Percentiles rank a stretch among this genome's conserved stretches.
These are phyloP conservation scores for Synanthedon andrenaeformis DNA, from an alignment of 2,888 invertebrate genomes.

Conservation along the genomic window DNA sequence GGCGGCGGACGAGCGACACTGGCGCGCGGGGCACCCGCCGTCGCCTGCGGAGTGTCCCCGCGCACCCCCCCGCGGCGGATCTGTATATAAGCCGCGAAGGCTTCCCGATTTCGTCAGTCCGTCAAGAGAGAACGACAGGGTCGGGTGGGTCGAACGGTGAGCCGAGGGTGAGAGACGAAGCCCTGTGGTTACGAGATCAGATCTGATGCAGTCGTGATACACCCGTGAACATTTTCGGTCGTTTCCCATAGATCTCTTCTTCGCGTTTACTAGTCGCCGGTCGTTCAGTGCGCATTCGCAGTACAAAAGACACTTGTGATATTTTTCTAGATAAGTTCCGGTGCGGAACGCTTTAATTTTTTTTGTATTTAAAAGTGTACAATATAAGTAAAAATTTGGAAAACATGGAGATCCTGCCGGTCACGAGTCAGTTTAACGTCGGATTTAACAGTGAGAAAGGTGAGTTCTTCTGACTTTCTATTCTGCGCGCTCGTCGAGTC, in stretches of 20 bases:
- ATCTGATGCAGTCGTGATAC: constrained; percentile 63
- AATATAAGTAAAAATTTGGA: constrained; percentile 70
- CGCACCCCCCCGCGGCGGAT: constrained; percentile 44
- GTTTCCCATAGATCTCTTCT: constrained; percentile 63
- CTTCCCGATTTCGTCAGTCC: constrained; percentile 58
- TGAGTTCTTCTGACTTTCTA: constrained; percentile 65
- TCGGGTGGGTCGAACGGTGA: constrained; percentile 58
- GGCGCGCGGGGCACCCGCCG: constrained; percentile 58
- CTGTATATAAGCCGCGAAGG: constrained; percentile 59
- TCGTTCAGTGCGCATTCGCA: constrained; percentile 59
- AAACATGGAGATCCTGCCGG: constrained; percentile 85
- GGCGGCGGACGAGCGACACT: constrained; percentile 36
- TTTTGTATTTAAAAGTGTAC: constrained; percentile 62
- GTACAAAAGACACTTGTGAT: constrained; percentile 71
- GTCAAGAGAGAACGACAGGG: constrained; percentile 60
- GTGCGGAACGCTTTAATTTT: constrained; percentile 49
- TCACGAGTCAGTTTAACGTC: constrained; percentile 80
- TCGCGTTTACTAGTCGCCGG: constrained; percentile 56
- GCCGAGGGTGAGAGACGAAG: constrained; percentile 61
- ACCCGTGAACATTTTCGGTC: constrained; percentile 41
- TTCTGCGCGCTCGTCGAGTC: constrained; percentile 21
- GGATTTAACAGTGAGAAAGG: constrained; percentile 83
- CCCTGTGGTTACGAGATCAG: constrained; percentile 68
- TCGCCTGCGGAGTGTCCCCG: constrained; percentile 43
- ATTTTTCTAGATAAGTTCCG: constrained; percentile 67